phyloP scores from a whole-genome alignment of 2,888 invertebrate species.

The Agrilus biguttatus region DNA sequence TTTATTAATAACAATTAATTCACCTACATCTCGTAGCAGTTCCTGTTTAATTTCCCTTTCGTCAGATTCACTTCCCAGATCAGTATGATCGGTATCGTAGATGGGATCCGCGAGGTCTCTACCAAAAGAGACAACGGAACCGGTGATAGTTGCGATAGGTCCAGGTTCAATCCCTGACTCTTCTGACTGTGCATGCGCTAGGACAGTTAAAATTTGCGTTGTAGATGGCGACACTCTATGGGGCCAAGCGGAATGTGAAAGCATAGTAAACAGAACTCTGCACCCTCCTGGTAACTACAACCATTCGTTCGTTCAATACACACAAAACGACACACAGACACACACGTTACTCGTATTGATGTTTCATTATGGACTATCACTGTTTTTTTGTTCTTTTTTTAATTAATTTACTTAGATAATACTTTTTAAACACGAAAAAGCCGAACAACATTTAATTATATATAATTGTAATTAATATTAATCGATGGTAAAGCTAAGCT shows the following conservation, averaged over 20 bases:
- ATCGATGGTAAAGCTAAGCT: too few relatives aligned
- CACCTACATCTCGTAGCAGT: slow-evolving; percentile 66
- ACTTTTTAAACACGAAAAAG: too few relatives aligned
- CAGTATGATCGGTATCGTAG: slow-evolving; percentile 69
- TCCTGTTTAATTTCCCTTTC: slow-evolving; percentile 63
- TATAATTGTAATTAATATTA: too few relatives aligned
- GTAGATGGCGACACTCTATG: slow-evolving; percentile 30
- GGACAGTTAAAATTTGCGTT: slow-evolving; percentile 21
- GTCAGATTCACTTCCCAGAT: slow-evolving; percentile 64
- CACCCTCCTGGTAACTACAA: background rate
- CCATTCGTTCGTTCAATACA: too few relatives aligned
- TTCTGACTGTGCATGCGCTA: slow-evolving; percentile 29
- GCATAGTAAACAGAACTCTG: slow-evolving; percentile 15
- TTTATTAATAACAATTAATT: background rate
- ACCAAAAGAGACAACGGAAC: slow-evolving; percentile 42
- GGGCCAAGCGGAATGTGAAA: slow-evolving; percentile 31
- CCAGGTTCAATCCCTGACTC: slow-evolving; percentile 54
- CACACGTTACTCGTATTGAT: too few relatives aligned
- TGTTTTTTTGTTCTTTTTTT: too few relatives aligned
- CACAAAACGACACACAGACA: too few relatives aligned
- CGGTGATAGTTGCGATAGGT: slow-evolving; percentile 55
- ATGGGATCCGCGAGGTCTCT: slow-evolving; percentile 32
- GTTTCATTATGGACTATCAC: too few relatives aligned
- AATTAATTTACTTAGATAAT: too few relatives aligned
- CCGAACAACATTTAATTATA: too few relatives aligned